These are phyloP conservation scores for Stichodactyla mertensii DNA, from an alignment of 64 coral and sea anemone genomes.

Conservation along the genomic window DNA sequence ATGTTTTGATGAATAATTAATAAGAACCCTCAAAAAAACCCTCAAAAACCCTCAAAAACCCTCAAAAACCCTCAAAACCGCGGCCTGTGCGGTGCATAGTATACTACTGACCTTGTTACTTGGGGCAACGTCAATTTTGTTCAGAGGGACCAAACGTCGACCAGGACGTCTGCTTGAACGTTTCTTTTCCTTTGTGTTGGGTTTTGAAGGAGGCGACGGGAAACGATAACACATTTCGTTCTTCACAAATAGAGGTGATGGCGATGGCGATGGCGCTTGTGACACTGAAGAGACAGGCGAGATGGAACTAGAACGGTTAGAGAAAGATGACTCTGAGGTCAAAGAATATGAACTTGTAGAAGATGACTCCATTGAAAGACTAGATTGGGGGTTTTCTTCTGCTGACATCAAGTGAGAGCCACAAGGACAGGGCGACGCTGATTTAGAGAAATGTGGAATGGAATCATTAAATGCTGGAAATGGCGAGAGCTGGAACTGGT, in stretches of 20 bases:
- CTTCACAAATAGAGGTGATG: neutral
- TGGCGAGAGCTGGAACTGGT: no score
- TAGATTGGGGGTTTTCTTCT: neutral
- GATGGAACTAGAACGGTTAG: neutral
- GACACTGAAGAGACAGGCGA: neutral
- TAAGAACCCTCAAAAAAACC: no score
- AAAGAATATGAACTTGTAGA: neutral
- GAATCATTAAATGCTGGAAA: no score
- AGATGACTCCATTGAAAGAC: neutral
- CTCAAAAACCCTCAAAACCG: no score
- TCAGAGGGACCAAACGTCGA: neutral
- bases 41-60: no score
- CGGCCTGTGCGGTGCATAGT: no score
- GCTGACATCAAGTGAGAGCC: neutral
- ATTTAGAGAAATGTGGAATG: neutral
- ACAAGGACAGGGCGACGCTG: neutral
- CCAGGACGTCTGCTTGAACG: neutral
- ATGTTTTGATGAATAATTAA: no score
- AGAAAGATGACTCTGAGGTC: neutral
- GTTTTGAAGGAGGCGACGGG: neutral
- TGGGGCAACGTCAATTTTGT: neutral
- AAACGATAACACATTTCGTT: neutral
- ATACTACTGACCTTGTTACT: neutral
- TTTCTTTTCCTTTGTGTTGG: neutral
- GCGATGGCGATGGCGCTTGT: neutral